A percentile compares a stretch with the other conserved stretches of the same genome.
Conservation (phyloP, 2,113 vertebrate species). For the Crotophaga sulcirostris region DNA sequence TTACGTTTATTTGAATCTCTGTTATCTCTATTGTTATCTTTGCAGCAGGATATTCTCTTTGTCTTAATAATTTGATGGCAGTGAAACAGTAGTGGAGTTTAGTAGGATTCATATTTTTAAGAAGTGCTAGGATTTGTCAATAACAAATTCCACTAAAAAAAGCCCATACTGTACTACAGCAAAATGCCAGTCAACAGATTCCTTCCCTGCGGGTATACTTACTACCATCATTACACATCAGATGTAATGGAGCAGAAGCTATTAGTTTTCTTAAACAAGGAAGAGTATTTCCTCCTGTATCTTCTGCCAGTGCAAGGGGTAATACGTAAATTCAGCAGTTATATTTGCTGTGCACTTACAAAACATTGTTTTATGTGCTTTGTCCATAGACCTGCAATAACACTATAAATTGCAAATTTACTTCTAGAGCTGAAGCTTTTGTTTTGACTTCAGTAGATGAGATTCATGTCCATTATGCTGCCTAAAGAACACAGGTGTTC, state of each 20-base stretch:
- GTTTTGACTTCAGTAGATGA: constrained; percentile 27
- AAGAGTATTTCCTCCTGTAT: constrained; percentile 64
- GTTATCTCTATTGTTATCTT: constrained; percentile 65
- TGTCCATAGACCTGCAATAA: constrained; percentile 49
- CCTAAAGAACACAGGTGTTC: not conserved
- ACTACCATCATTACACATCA: constrained; percentile 76
- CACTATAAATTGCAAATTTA: constrained; percentile 31
- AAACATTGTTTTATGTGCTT: constrained; percentile 10
- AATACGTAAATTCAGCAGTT: constrained; percentile 63
- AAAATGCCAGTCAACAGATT: constrained; percentile 74
- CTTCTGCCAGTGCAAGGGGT: constrained; percentile 41
- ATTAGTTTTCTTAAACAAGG: constrained; percentile 78
- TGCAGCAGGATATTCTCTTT: constrained; percentile 68
- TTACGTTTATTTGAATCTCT: constrained; percentile 47
- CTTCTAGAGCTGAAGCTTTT: constrained; percentile 48
- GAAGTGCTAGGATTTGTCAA: constrained; percentile 77
- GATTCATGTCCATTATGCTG: not conserved
- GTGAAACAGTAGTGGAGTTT: constrained; percentile 65
- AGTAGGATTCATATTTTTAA: constrained; percentile 72
- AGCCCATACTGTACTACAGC: constrained; percentile 18
- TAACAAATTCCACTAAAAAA: constrained; percentile 67
- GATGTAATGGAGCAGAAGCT: constrained; percentile 83
- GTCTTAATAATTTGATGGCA: constrained; percentile 72
- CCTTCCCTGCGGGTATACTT: constrained; percentile 72
- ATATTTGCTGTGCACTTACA: constrained; percentile 34